phyloP scores from a whole-genome alignment of 37 sponge, comb jelly and placozoan genomes.

The Eunapius fragilis region DNA sequence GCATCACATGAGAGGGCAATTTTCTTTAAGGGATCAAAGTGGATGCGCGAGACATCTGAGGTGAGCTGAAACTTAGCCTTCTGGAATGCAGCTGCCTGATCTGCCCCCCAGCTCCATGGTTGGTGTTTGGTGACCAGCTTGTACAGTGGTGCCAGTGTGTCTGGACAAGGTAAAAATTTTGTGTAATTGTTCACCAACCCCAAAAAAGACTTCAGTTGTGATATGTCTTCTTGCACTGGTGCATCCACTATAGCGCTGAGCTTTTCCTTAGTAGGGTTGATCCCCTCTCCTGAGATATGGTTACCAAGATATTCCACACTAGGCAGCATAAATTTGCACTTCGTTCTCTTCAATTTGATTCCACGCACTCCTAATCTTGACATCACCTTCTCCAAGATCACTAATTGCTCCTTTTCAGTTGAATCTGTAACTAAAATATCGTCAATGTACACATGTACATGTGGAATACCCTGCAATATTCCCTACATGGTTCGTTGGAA shows the following conservation, averaged over 20 bases:
- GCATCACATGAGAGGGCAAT: no score
- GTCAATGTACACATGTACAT: conserved; percentile 19
- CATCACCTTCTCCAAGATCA: conserved; percentile 20
- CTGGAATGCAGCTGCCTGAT: conserved; percentile 13
- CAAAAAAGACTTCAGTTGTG: conserved; percentile 39
- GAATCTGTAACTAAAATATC: conserved; percentile 11
- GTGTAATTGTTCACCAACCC: conserved; percentile 45
- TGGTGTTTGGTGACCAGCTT: conserved; percentile 8
- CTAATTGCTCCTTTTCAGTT: conserved; percentile 6
- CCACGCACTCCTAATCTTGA: conserved; percentile 16
- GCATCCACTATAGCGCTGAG: conserved; percentile 26
- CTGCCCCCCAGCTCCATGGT: conserved; percentile 24
- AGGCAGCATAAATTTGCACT: conserved; percentile 17
- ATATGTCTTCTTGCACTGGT: conserved; percentile 22
- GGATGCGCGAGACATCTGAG: no score
- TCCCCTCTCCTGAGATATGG: conserved; percentile 12
- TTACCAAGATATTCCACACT: conserved; percentile 45
- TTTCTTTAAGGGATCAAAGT: no score
- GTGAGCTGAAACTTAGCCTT: no score
- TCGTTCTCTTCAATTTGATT: conserved; percentile 19
- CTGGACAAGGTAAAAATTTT: conserved; percentile 37
- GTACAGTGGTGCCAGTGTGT: conserved; percentile 28
- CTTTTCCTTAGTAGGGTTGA: conserved; percentile 33
- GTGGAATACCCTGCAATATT: conserved; percentile 44
- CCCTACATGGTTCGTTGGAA: conserved; percentile 45